A percentile compares a stretch with the other conserved stretches of the same genome.
Conservation (phyloP, 2,797 vertebrate genomes). For the Pogonophryne albipinna region DNA sequence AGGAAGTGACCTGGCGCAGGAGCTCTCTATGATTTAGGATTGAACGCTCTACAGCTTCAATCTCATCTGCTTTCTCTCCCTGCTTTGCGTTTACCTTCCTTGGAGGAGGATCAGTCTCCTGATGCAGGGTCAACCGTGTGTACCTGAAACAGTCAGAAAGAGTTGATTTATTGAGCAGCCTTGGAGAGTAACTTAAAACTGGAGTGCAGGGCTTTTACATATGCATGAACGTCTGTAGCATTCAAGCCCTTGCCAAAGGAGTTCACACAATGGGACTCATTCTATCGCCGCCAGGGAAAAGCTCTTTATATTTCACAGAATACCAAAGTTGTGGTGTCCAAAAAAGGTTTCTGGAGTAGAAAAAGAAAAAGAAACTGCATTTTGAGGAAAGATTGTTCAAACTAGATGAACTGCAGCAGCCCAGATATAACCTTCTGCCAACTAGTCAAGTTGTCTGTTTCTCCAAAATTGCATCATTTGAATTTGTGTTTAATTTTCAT, state of each 20-base stretch:
- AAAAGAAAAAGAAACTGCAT: too few relatives aligned
- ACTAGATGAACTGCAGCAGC: too few relatives aligned
- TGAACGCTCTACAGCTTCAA: conserved; percentile 89
- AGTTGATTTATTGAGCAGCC: neutral
- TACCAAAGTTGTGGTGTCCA: neutral
- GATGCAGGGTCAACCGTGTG: conserved; percentile 85
- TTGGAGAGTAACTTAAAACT: neutral
- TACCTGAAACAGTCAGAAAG: conserved; percentile 74
- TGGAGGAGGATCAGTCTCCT: conserved; percentile 80
- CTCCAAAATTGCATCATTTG: too few relatives aligned
- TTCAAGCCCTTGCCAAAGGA: neutral
- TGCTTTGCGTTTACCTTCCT: conserved; percentile 65
- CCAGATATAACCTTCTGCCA: too few relatives aligned
- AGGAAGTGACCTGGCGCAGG: conserved; percentile 92
- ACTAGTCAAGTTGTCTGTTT: too few relatives aligned
- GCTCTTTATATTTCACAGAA: neutral
- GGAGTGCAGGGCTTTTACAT: neutral
- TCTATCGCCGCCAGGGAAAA: neutral
- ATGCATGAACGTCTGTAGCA: neutral
- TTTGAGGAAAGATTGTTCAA: too few relatives aligned
- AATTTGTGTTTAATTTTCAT: too few relatives aligned
- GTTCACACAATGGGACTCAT: neutral
- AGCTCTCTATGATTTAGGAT: conserved; percentile 92
- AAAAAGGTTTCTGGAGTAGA: too few relatives aligned
- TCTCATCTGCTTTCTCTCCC: conserved; percentile 78